Evolutionary conservation across 1,140 invertebrate genomes (phyloP).

Genomic region (Carposina sasakii): DNA sequence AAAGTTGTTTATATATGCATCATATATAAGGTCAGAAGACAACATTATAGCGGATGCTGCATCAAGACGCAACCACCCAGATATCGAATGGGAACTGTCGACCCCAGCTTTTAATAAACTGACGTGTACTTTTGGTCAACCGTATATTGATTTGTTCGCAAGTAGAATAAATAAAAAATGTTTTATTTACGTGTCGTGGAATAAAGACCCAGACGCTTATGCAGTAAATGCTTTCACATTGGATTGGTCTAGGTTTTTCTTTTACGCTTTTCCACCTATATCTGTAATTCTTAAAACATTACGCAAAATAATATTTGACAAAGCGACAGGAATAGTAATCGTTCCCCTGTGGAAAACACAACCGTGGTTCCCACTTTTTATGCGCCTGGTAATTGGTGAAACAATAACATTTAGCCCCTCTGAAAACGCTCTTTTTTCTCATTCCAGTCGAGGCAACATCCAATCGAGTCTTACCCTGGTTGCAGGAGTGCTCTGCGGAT

Average conservation of each 20-base stretch:
- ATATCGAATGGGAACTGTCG: conserved; percentile 10
- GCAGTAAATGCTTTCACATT: conserved; percentile 10
- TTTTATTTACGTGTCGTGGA: conserved; percentile 5
- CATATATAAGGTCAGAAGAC: conserved; percentile 7
- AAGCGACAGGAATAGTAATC: conserved; percentile 17
- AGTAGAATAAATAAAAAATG: conserved; percentile 9
- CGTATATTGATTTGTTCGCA: conserved; percentile 12
- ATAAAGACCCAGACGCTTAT: conserved; percentile 6
- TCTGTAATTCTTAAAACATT: conserved; percentile 10
- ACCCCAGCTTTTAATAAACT: neutral
- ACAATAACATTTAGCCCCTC: neutral
- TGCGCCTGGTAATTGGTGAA: neutral
- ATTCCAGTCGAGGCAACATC: neutral
- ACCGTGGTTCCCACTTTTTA: neutral
- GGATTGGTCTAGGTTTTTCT: neutral
- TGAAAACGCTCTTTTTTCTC: neutral
- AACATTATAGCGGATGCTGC: conserved; percentile 2
- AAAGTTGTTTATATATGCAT: conserved; percentile 4
- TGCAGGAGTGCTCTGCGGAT: neutral
- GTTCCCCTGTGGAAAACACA: conserved; percentile 11
- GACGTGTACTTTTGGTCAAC: neutral
- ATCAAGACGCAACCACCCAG: conserved; percentile 3
- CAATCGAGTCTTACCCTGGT: neutral
- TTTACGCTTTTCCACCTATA: conserved; percentile 14
- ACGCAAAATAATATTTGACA: conserved; percentile 14